These are phyloP conservation scores for Zygogramma bicolorata DNA, from an alignment of 2,888 invertebrate genomes.

Conservation along the genomic window DNA sequence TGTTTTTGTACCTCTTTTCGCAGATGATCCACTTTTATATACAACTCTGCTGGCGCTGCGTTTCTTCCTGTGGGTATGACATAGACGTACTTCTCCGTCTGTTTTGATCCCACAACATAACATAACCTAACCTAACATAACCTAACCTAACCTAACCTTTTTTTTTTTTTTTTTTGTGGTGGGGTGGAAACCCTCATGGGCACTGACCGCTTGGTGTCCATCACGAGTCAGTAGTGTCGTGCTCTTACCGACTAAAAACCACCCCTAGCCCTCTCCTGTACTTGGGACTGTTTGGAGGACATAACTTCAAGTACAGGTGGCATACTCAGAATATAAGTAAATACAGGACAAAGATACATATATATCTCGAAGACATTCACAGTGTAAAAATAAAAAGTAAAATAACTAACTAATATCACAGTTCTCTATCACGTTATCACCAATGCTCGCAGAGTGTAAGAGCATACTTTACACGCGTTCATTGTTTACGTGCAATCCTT, in stretches of 20 bases:
- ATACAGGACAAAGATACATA: too few species aligned
- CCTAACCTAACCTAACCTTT: too few species aligned
- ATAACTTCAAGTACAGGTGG: not conserved
- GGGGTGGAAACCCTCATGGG: too few species aligned
- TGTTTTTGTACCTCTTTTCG: not conserved
- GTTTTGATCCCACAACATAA: not conserved
- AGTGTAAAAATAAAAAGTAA: not conserved
- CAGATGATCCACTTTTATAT: not conserved
- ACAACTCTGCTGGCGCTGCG: not conserved
- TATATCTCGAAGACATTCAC: not conserved
- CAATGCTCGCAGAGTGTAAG: not conserved
- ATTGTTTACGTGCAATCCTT: too few species aligned
- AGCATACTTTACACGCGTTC: not conserved
- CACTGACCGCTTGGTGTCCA: too few species aligned
- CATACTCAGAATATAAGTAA: too few species aligned
- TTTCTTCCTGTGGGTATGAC: not conserved
- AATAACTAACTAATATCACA: not conserved
- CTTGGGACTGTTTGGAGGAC: not conserved
- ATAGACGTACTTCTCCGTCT: not conserved
- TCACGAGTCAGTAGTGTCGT: conserved; percentile 12
- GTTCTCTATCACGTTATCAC: not conserved
- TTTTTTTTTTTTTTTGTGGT: too few species aligned
- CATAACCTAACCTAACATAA: too few species aligned
- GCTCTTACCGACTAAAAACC: conserved; percentile 17
- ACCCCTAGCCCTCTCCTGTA: not conserved